phyloP scores from a whole-genome alignment of 2,888 invertebrate species.

The Pegoplata infirma region DNA sequence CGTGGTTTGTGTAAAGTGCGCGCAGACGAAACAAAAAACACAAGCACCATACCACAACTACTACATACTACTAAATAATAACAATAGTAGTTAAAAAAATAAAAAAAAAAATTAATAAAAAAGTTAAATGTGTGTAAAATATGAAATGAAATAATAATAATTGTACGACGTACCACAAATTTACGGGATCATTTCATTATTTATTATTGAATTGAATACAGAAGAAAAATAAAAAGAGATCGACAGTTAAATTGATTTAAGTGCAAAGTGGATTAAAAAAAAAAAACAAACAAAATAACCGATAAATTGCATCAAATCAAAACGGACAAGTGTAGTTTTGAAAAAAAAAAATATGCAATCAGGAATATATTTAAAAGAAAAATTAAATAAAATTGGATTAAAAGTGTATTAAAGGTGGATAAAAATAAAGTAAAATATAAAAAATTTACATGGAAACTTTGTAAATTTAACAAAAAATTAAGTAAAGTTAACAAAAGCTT shows the following conservation, averaged over 20 bases:
- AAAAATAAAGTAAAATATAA: too few relatives aligned
- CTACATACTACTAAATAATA: neutral
- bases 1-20: neutral
- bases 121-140: slow-evolving; percentile 13
- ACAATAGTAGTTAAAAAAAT: slow-evolving; percentile 3
- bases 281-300: neutral
- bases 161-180: neutral
- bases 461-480: too few relatives aligned
- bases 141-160: neutral
- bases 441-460: too few relatives aligned
- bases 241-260: neutral
- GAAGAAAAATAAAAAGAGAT: neutral
- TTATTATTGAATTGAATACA: neutral
- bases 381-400: neutral
- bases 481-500: too few relatives aligned
- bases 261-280: neutral
- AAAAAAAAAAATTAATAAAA: too few relatives aligned
- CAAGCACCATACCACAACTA: neutral
- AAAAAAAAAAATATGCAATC: too few relatives aligned
- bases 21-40: neutral
- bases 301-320: too few relatives aligned
- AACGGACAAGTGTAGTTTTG: neutral
- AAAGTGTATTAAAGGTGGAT: too few relatives aligned
- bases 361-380: neutral
- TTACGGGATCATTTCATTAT: neutral